Evolutionary conservation across 2,113 vertebrate genomes (phyloP).

Genomic region (Oryzias melastigma): DNA sequence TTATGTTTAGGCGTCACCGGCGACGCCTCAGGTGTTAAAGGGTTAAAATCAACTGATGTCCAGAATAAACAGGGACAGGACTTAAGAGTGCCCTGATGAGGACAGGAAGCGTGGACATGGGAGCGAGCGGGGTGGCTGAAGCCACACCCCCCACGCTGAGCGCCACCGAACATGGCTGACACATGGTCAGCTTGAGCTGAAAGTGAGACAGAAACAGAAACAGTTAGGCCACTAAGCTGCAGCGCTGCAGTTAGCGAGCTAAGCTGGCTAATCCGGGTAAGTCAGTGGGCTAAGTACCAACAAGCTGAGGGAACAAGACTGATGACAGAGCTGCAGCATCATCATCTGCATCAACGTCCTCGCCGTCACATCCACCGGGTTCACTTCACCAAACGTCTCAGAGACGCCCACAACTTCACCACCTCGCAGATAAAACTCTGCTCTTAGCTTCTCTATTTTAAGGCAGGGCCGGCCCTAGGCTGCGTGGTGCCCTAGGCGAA

Average conservation of each 20-base stretch:
- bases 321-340: constrained; percentile 34
- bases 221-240: constrained; percentile 47
- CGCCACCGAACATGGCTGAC: neutral
- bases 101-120: neutral
- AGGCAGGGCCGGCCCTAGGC: too few species aligned
- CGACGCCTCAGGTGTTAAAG: too few species aligned
- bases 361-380: neutral
- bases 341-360: constrained; percentile 12
- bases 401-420: too few species aligned
- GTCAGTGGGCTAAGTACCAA: constrained; percentile 54
- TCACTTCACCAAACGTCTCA: too few species aligned
- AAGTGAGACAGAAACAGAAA: constrained; percentile 26
- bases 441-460: too few species aligned
- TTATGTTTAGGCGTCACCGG: too few species aligned
- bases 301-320: constrained; percentile 18
- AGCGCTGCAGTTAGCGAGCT: constrained; percentile 47
- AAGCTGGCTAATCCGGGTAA: constrained; percentile 63
- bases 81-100: neutral
- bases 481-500: too few species aligned
- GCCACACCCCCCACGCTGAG: neutral
- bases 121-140: neutral
- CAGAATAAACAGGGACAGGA: too few species aligned
- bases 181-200: constrained; percentile 9
- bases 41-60: too few species aligned
- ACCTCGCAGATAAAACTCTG: too few species aligned